A percentile compares a stretch with the other conserved stretches of the same genome.
These are phyloP conservation scores for Dicroscelio sp. DNA, from an alignment of 2,888 invertebrate species.

Conservation along the genomic window DNA sequence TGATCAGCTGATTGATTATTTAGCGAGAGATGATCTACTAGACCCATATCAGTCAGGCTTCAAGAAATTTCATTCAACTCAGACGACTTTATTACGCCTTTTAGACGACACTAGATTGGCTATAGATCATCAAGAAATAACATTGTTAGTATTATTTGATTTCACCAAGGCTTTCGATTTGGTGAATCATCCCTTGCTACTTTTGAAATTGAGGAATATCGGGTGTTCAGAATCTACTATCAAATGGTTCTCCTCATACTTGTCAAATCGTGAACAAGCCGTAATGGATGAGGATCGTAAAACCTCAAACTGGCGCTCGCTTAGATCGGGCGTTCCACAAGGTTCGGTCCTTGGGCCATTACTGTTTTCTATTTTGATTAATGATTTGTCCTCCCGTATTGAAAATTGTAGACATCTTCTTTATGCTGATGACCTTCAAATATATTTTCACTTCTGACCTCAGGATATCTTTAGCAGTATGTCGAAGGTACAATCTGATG, in stretches of 20 bases:
- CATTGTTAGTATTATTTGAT: no score
- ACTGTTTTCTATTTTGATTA: not conserved
- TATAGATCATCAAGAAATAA: no score
- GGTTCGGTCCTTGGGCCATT: no score
- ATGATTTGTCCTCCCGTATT: slow-evolving; percentile 16
- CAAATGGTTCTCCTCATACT: slow-evolving; percentile 12
- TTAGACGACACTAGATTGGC: no score
- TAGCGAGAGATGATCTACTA: slow-evolving; percentile 17
- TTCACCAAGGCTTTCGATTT: not conserved
- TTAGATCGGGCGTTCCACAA: not conserved
- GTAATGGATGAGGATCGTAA: no score
- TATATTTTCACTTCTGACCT: no score
- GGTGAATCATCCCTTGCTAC: no score
- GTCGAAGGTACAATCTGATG: not conserved
- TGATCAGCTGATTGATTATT: slow-evolving; percentile 38
- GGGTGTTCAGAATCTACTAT: not conserved
- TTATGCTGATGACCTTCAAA: not conserved
- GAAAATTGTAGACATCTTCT: not conserved
- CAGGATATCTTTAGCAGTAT: no score
- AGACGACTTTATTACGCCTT: not conserved
- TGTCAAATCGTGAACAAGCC: no score
- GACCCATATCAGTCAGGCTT: slow-evolving; percentile 41
- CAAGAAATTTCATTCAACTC: not conserved
- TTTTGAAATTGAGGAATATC: not conserved
- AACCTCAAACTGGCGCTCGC: no score